A percentile compares a stretch with the other conserved stretches of the same genome.
Evolutionary conservation across 2,113 vertebrate species (phyloP).

Genomic region (Odocoileus virginianus): DNA sequence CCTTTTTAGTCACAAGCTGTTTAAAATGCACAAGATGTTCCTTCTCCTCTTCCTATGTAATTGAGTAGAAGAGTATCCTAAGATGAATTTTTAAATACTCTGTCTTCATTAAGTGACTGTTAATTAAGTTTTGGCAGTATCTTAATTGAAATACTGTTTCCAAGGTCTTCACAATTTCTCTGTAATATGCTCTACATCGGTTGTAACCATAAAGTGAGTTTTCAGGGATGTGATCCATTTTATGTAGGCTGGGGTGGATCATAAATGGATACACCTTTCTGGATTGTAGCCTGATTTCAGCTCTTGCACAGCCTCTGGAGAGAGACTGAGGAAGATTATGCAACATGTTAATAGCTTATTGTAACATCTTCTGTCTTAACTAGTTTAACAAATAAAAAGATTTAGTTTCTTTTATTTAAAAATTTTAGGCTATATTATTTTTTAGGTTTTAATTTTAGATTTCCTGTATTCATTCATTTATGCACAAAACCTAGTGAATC

Average conservation of each 20-base stretch:
- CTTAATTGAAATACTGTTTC: not conserved
- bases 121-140: not conserved
- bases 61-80: not conserved
- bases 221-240: not conserved
- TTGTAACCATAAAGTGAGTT: not conserved
- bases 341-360: not conserved
- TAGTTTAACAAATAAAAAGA: not conserved
- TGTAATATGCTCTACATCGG: not conserved
- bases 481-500: not conserved
- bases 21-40: not conserved
- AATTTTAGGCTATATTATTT: not conserved
- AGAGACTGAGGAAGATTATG: not conserved
- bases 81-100: not conserved
- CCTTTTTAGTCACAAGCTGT: not conserved
- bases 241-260: not conserved
- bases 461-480: not conserved
- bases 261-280: not conserved
- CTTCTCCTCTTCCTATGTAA: not conserved
- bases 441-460: not conserved
- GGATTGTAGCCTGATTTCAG: not conserved
- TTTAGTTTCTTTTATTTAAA: not conserved
- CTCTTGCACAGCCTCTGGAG: not conserved
- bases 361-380: not conserved
- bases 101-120: not conserved
- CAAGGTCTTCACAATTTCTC: not conserved